Percentiles rank a stretch among this genome's conserved stretches.
phyloP scores from a whole-genome alignment of 2,113 vertebrate genomes.

The Labeo rohita region DNA sequence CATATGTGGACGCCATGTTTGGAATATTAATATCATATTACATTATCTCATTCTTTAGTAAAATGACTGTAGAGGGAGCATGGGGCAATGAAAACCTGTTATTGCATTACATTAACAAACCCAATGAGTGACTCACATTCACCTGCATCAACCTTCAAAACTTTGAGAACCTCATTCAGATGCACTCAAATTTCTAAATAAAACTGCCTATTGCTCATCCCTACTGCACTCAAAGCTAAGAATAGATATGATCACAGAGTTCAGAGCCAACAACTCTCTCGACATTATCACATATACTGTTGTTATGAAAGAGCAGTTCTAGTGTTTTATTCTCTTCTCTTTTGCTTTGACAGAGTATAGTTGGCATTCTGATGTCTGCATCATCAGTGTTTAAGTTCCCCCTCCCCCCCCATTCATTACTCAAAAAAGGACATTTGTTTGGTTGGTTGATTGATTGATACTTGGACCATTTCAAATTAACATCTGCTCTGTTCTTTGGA shows the following conservation, averaged over 20 bases:
- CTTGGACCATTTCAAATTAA: constrained; percentile 7
- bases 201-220: constrained; percentile 26
- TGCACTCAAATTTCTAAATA: constrained; percentile 35
- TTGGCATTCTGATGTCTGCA: neutral
- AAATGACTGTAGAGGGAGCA: neutral
- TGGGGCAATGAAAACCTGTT: neutral
- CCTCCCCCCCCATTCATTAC: neutral
- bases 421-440: neutral
- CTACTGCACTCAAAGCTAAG: constrained; percentile 17
- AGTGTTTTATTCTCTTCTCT: neutral
- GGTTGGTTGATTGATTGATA: neutral
- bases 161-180: constrained; percentile 16
- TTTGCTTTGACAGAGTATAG: neutral
- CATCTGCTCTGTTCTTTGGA: neutral
- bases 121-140: constrained; percentile 22
- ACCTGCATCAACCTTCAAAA: neutral
- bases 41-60: neutral
- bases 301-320: constrained; percentile 30
- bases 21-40: constrained; percentile 7
- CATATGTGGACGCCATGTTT: neutral
- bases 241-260: constrained; percentile 27
- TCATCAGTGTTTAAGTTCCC: neutral
- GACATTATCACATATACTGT: constrained; percentile 4
- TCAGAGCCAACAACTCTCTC: constrained; percentile 18
- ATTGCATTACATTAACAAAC: constrained; percentile 9